Evolutionary conservation across 2,113 vertebrate genomes (phyloP).

Genomic region (Alethe castanea): DNA sequence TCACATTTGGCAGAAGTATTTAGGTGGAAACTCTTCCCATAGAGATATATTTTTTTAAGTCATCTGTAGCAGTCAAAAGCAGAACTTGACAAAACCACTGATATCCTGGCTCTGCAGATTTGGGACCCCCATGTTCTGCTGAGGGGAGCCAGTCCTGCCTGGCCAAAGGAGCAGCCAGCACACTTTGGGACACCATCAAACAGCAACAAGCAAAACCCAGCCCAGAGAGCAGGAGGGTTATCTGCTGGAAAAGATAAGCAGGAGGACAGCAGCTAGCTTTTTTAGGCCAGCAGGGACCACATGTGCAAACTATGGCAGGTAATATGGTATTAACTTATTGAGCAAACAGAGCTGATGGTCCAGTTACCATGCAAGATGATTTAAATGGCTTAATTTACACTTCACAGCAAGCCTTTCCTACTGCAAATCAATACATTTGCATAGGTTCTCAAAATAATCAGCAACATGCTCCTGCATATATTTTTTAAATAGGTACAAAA

Average conservation of each 20-base stretch:
- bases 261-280: neutral
- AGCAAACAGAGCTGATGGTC: neutral
- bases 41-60: neutral
- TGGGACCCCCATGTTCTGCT: fast-evolving
- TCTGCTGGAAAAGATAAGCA: neutral
- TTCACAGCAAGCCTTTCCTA: conserved; percentile 32
- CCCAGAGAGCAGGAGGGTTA: neutral
- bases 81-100: neutral
- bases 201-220: neutral
- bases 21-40: neutral
- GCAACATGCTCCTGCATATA: conserved; percentile 29
- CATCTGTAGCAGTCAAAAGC: neutral
- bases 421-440: conserved; percentile 50
- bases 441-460: conserved; percentile 55
- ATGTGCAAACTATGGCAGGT: neutral
- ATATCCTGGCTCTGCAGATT: neutral
- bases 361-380: conserved; percentile 1
- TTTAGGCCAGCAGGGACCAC: neutral
- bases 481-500: conserved; percentile 41
- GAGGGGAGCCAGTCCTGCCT: neutral
- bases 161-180: neutral
- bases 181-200: neutral
- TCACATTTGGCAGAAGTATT: neutral
- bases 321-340: neutral
- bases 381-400: conserved; percentile 57